Evolutionary conservation across 2,113 vertebrate species (phyloP).

Genomic region (Thalassoma bifasciatum): DNA sequence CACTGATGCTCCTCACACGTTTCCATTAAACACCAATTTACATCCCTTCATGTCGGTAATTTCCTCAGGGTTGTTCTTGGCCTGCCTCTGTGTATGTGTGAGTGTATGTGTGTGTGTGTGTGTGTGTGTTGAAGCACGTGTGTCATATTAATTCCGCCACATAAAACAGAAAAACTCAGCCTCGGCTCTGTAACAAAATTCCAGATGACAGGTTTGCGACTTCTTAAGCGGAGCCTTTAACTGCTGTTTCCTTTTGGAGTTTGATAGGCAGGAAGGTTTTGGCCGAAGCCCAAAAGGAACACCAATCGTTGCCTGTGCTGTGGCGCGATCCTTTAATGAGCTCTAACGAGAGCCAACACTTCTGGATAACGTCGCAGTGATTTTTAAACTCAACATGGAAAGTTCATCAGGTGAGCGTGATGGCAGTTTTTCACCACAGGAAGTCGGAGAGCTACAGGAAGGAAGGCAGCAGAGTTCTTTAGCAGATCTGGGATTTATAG

Average conservation of each 20-base stretch:
- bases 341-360: background rate
- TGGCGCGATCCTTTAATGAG: constrained; percentile 26
- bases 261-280: constrained; percentile 25
- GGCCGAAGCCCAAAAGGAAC: constrained; percentile 32
- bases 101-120: no score
- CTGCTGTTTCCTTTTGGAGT: constrained; percentile 44
- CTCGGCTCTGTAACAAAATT: constrained; percentile 41
- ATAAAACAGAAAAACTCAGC: constrained; percentile 41
- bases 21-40: constrained; percentile 24
- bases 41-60: constrained; percentile 24
- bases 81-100: no score
- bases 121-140: constrained; percentile 27
- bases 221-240: constrained; percentile 34
- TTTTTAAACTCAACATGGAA: constrained; percentile 8
- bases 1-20: constrained; percentile 20
- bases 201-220: constrained; percentile 61
- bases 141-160: constrained; percentile 22
- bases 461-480: background rate
- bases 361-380: constrained; percentile 1
- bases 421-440: constrained; percentile 8
- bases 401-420: constrained; percentile 1
- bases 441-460: constrained; percentile 8
- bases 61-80: constrained; percentile 9
- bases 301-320: constrained; percentile 15
- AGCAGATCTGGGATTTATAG: background rate